Base-by-base conservation (phyloP, 2,888 invertebrate species). In the Calameuta idolon region DNA sequence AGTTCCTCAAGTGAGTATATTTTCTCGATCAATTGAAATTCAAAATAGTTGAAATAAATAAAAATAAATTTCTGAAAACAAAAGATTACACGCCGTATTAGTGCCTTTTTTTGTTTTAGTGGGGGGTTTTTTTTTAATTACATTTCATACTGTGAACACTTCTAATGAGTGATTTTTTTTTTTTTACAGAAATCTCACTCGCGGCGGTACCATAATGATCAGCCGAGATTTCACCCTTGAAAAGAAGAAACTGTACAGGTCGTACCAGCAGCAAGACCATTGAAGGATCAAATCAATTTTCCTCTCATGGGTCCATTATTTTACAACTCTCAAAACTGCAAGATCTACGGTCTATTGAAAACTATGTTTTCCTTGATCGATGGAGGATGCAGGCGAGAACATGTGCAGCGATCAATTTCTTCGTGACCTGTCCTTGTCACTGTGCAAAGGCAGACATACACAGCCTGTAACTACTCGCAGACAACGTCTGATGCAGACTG, bases 201-300 rank as follows among this genome's bases (percentile, higher is more conserved):
- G 96, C 92, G 95, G 96, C 92, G 96, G 96, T 92, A 97, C 97
- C 86, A 95, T 98, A 89, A 95, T 97, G 93, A 96, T 98, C 92
- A 96, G 97, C 93, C 95, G 96, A 87, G 96, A 96, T 91, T 98
- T 97, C 93, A 95, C 95, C 90, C 93, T 98, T 93, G 96, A 96
- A 92, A 98, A 98, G 94, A 97, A 97, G 92, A 98, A 98, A 93
- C 93, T 98, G 87, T 98, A 97, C 94, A 94, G 97, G 90, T 95
- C 96, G 88, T 94, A 94, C 90, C 94, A 94, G 90, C 94, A 94
- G 90, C 93, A 94, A 80, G 83, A 85, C 40, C 87, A 90, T 81
- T 89, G 85, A 89, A 80, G 35, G 73, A 12, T 12, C 23, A 23
- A 55, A 55, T 69, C 31, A 34, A 69, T 69, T 40, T 35, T 35